Percentiles rank a stretch among this genome's conserved stretches.
Conservation (phyloP, 30 jellyfish, hydroid and myxozoan genomes). For the Catostylus mosaicus region DNA sequence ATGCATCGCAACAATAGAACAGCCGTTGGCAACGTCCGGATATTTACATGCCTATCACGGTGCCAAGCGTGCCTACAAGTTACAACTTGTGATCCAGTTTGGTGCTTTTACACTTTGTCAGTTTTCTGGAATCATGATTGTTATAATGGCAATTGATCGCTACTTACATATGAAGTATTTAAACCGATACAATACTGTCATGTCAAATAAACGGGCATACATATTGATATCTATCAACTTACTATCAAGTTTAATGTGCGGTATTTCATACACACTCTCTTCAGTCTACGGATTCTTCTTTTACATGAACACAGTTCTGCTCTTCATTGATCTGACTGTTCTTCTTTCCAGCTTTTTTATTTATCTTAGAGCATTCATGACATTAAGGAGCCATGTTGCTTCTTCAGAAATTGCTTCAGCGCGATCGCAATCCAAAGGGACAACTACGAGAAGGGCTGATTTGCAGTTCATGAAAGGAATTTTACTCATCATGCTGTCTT, state of each 20-base stretch:
- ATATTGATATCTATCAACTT: not conserved
- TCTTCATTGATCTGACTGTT: not conserved
- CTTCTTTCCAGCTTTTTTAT: not conserved
- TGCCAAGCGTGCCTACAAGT: too few species aligned
- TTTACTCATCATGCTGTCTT: not conserved
- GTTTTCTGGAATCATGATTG: slow-evolving; percentile 25
- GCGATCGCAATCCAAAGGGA: not conserved
- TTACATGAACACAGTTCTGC: not conserved
- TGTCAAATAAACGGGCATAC: slow-evolving; percentile 19
- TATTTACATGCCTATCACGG: not conserved
- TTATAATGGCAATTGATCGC: slow-evolving; percentile 35
- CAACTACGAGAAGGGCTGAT: not conserved
- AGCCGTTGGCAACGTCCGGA: not conserved
- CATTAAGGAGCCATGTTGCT: slow-evolving; percentile 19
- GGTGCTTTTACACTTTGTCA: slow-evolving; percentile 7
- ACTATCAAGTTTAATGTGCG: not conserved
- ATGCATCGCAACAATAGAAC: not conserved
- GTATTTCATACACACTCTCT: not conserved
- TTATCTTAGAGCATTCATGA: not conserved
- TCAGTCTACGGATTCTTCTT: slow-evolving; percentile 11
- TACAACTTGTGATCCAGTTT: not conserved
- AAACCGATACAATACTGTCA: slow-evolving; percentile 14
- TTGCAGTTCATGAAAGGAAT: slow-evolving; percentile 4
- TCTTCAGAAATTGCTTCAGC: not conserved
- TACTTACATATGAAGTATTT: slow-evolving; percentile 35